phyloP scores from a whole-genome alignment of 2,888 invertebrate genomes.

The Limenitis camilla region DNA sequence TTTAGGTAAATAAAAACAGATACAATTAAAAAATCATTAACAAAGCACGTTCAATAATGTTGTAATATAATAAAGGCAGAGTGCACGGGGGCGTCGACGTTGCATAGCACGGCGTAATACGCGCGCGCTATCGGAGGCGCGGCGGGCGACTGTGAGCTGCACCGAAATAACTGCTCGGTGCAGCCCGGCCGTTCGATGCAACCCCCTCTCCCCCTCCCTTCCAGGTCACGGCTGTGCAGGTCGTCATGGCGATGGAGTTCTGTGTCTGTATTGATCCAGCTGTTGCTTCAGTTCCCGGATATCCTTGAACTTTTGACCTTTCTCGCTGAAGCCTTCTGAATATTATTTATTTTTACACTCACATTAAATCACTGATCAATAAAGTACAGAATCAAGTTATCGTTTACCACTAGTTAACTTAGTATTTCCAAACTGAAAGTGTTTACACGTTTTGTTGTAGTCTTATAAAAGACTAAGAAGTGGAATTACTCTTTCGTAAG shows the following conservation, averaged over 20 bases:
- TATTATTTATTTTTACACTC: neutral
- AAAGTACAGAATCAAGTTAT: too few species aligned
- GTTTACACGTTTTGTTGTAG: too few species aligned
- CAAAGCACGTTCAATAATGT: slow-evolving; percentile 21
- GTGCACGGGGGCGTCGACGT: slow-evolving; percentile 40
- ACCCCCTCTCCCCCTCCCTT: slow-evolving; percentile 35
- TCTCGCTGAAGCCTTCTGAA: slow-evolving; percentile 5
- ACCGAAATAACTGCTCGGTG: slow-evolving; percentile 72
- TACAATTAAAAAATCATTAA: slow-evolving; percentile 4
- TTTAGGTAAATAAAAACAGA: slow-evolving; percentile 10
- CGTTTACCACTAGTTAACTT: too few species aligned
- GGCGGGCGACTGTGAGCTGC: slow-evolving; percentile 65
- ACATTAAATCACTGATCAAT: too few species aligned
- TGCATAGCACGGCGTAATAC: slow-evolving; percentile 37
- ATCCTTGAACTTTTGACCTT: slow-evolving; percentile 29
- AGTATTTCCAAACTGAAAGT: too few species aligned
- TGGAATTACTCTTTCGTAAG: too few species aligned
- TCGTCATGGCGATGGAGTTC: slow-evolving; percentile 44
- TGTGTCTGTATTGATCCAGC: slow-evolving; percentile 62
- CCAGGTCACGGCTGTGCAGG: slow-evolving; percentile 65
- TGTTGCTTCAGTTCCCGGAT: slow-evolving; percentile 54
- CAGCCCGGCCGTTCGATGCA: slow-evolving; percentile 69
- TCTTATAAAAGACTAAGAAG: too few species aligned
- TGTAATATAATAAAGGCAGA: slow-evolving; percentile 30
- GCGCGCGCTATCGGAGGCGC: slow-evolving; percentile 61